phyloP scores from a whole-genome alignment of 2,888 invertebrate genomes.

The Ptychoptera contaminata region DNA sequence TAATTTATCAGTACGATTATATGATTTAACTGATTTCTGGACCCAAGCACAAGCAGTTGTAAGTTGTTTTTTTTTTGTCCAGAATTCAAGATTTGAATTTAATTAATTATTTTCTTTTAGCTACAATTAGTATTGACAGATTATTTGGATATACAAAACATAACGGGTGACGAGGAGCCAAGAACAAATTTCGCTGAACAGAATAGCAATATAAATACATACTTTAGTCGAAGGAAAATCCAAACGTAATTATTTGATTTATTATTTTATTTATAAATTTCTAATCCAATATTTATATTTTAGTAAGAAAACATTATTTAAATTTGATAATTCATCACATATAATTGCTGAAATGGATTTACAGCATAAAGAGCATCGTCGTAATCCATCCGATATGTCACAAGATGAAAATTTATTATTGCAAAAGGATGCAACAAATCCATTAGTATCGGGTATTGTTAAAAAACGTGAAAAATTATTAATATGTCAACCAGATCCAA shows the following conservation, averaged over 20 bases:
- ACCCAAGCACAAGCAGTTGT: conserved; percentile 78
- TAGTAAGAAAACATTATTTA: conserved; percentile 47
- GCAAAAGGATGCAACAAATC: conserved; percentile 7
- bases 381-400: conserved; percentile 29
- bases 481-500: conserved; percentile 61
- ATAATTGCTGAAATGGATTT: not conserved
- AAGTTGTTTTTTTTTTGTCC: conserved; percentile 28
- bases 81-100: conserved; percentile 5
- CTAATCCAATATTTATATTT: conserved; percentile 13
- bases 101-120: conserved; percentile 31
- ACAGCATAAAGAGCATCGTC: conserved; percentile 23
- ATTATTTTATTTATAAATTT: not conserved
- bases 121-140: conserved; percentile 69
- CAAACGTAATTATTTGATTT: conserved; percentile 18
- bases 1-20: conserved; percentile 37
- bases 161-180: conserved; percentile 41
- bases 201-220: conserved; percentile 34
- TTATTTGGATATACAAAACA: conserved; percentile 74
- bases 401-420: conserved; percentile 22
- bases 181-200: conserved; percentile 30
- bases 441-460: not conserved
- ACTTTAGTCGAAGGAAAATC: conserved; percentile 27
- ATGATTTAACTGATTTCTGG: conserved; percentile 72
- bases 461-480: conserved; percentile 39
- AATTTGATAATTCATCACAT: conserved; percentile 46